These are phyloP conservation scores for Plecotus auritus DNA, from an alignment of 2,113 vertebrate species.

Conservation along the genomic window DNA sequence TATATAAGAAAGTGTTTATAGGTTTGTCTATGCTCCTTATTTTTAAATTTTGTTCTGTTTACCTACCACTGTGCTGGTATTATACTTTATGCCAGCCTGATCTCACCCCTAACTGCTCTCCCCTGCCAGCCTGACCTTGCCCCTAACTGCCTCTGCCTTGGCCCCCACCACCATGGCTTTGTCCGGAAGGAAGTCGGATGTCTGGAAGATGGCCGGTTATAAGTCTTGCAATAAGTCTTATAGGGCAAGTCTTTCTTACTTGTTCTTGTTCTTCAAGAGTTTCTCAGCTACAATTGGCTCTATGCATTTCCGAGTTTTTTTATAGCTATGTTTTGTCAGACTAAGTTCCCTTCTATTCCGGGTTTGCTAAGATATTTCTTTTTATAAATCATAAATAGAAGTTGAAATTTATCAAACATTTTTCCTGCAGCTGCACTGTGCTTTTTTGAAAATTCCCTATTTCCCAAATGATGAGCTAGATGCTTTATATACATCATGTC, in stretches of 20 bases:
- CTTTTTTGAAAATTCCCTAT: not conserved
- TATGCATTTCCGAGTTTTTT: not conserved
- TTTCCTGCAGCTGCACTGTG: not conserved
- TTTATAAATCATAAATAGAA: not conserved
- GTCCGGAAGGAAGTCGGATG: no score
- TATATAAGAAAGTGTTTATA: not conserved
- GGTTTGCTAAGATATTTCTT: not conserved
- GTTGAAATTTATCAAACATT: not conserved
- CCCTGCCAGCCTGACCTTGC: no score
- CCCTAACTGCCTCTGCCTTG: no score
- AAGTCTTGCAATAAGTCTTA: not conserved
- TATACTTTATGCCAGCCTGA: not conserved
- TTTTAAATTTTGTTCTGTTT: not conserved
- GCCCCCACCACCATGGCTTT: no score
- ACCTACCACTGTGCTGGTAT: not conserved
- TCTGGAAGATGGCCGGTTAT: no score
- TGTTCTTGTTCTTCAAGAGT: not conserved
- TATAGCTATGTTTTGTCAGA: not conserved
- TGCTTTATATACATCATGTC: not conserved
- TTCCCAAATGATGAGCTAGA: not conserved
- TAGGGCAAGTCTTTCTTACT: not conserved
- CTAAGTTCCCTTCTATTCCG: conserved; percentile 18
- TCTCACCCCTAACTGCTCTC: no score
- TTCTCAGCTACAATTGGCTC: not conserved
- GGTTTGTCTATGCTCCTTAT: not conserved